phyloP scores from a whole-genome alignment of 2,113 vertebrate genomes.

The Psilopsiagon aymara region DNA sequence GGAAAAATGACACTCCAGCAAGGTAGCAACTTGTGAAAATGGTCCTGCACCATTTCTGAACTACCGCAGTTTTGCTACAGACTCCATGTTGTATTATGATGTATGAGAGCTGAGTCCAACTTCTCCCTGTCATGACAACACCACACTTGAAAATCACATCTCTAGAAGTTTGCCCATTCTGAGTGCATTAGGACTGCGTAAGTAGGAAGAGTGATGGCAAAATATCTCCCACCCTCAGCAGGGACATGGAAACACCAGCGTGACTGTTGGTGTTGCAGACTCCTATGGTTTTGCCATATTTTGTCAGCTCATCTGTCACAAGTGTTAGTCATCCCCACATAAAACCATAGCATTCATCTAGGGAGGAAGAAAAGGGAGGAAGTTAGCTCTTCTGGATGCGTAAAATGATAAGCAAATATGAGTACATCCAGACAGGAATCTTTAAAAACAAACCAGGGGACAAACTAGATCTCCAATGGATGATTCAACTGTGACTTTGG shows the following conservation, averaged over 20 bases:
- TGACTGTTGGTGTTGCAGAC: neutral
- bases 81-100: neutral
- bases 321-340: neutral
- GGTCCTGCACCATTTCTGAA: neutral
- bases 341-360: neutral
- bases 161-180: neutral
- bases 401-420: neutral
- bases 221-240: neutral
- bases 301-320: slow-evolving; percentile 30
- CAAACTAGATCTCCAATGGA: neutral
- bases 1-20: neutral
- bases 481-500: neutral
- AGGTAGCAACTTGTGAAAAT: neutral
- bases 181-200: neutral
- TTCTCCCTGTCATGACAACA: neutral
- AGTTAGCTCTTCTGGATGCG: neutral
- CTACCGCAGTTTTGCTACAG: neutral
- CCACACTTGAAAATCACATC: neutral
- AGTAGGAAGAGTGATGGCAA: neutral
- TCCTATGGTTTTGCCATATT: slow-evolving; percentile 8
- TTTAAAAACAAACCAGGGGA: neutral
- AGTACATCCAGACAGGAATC: neutral
- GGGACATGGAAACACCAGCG: neutral
- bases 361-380: neutral
- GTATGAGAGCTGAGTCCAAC: neutral